A percentile compares a stretch with the other conserved stretches of the same genome.
Evolutionary conservation across 2,888 invertebrate species (phyloP).

Genomic region (Atrina japonica): DNA sequence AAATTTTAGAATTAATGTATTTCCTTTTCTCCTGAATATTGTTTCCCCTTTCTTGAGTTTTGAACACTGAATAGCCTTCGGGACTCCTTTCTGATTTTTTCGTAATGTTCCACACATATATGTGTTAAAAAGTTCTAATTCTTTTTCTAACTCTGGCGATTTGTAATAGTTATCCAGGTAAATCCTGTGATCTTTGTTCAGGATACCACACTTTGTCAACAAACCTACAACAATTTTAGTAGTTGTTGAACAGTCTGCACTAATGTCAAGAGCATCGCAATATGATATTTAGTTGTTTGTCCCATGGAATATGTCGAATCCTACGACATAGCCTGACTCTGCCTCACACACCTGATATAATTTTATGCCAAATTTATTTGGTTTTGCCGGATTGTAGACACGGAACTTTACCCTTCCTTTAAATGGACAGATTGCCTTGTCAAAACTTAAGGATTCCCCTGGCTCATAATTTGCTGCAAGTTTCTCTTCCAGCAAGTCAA

Average conservation of each 20-base stretch:
- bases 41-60: not conserved
- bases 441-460: constrained; percentile 32
- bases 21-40: no score
- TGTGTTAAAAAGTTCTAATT: constrained; percentile 27
- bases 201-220: constrained; percentile 19
- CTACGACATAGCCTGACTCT: constrained; percentile 30
- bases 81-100: constrained; percentile 32
- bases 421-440: constrained; percentile 43
- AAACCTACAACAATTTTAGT: constrained; percentile 39
- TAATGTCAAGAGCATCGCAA: not conserved
- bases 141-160: constrained; percentile 31
- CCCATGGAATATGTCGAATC: constrained; percentile 44
- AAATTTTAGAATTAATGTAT: no score
- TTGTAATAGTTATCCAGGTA: constrained; percentile 48
- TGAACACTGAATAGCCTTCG: constrained; percentile 12
- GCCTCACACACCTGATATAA: constrained; percentile 43
- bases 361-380: constrained; percentile 49
- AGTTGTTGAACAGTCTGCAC: not conserved
- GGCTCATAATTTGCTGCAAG: constrained; percentile 35
- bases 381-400: constrained; percentile 51
- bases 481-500: not conserved
- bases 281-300: constrained; percentile 18
- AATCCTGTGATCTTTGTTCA: constrained; percentile 35
- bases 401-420: constrained; percentile 40
- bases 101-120: constrained; percentile 39